Evolutionary conservation across 2,797 vertebrate species (phyloP).

Genomic region (Amniataba percoides): DNA sequence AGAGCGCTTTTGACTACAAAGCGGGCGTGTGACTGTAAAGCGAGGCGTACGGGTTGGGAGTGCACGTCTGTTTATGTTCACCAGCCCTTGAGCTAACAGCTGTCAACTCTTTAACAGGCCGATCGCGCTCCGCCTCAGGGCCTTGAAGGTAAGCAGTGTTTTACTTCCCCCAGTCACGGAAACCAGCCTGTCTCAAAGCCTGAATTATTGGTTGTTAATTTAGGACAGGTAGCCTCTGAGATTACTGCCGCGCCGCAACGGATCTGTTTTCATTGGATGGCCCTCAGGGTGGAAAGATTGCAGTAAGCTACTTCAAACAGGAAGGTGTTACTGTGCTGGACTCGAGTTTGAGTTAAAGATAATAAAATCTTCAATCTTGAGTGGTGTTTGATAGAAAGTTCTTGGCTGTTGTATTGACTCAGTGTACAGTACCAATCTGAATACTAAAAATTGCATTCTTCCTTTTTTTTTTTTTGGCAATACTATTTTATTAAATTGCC

Average conservation of each 20-base stretch:
- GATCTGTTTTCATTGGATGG: constrained; percentile 58
- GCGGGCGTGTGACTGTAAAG: constrained; percentile 33
- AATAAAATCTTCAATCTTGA: neutral
- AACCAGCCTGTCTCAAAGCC: constrained; percentile 43
- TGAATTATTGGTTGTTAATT: constrained; percentile 58
- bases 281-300: constrained; percentile 11
- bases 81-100: constrained; percentile 46
- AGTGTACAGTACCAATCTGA: neutral
- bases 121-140: constrained; percentile 37
- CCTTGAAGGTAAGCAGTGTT: constrained; percentile 45
- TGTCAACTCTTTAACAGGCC: constrained; percentile 59
- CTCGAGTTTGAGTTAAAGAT: neutral
- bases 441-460: neutral
- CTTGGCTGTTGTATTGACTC: constrained; percentile 21
- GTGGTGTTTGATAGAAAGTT: neutral
- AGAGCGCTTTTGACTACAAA: constrained; percentile 44
- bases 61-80: constrained; percentile 69
- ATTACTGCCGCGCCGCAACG: constrained; percentile 7
- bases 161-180: constrained; percentile 52
- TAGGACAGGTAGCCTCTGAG: constrained; percentile 50
- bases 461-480: neutral
- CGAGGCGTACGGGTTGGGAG: constrained; percentile 31
- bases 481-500: constrained; percentile 17
- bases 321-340: constrained; percentile 1
- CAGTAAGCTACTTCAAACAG: constrained; percentile 28